phyloP scores from a whole-genome alignment of 2,888 invertebrate species.

The Trichogramma dendrolimi region DNA sequence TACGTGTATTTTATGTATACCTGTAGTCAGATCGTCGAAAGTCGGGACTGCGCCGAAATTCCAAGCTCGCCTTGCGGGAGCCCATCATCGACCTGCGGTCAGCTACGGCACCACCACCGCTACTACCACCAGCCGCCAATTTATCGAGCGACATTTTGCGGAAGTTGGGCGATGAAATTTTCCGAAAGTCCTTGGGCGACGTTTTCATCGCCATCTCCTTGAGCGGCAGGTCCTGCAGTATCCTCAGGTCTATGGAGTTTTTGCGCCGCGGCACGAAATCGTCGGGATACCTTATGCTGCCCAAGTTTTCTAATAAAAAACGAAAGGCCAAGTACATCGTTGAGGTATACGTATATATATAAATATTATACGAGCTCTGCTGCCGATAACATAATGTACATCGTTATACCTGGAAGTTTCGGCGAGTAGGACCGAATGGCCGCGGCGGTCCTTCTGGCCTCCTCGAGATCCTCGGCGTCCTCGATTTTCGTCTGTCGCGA shows the following conservation, averaged over 20 bases:
- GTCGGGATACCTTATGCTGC: constrained; percentile 42
- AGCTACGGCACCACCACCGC: constrained; percentile 31
- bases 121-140: constrained; percentile 22
- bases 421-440: constrained; percentile 34
- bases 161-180: constrained; percentile 45
- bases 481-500: constrained; percentile 72
- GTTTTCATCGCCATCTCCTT: constrained; percentile 38
- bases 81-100: constrained; percentile 43
- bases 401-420: constrained; percentile 37
- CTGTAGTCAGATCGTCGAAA: constrained; percentile 47
- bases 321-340: too few relatives aligned
- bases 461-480: constrained; percentile 60
- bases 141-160: constrained; percentile 49
- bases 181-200: constrained; percentile 46
- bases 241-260: constrained; percentile 45
- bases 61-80: constrained; percentile 47
- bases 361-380: too few relatives aligned
- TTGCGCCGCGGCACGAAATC: constrained; percentile 47
- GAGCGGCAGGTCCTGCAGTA: constrained; percentile 42
- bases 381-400: background rate
- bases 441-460: constrained; percentile 31
- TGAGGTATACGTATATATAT: too few relatives aligned
- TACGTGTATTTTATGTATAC: constrained; percentile 26
- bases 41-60: constrained; percentile 47
- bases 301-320: too few relatives aligned